Percentiles rank a stretch among this genome's conserved stretches.
phyloP scores from a whole-genome alignment of 2,113 vertebrate genomes.

The Platichthys stellatus region DNA sequence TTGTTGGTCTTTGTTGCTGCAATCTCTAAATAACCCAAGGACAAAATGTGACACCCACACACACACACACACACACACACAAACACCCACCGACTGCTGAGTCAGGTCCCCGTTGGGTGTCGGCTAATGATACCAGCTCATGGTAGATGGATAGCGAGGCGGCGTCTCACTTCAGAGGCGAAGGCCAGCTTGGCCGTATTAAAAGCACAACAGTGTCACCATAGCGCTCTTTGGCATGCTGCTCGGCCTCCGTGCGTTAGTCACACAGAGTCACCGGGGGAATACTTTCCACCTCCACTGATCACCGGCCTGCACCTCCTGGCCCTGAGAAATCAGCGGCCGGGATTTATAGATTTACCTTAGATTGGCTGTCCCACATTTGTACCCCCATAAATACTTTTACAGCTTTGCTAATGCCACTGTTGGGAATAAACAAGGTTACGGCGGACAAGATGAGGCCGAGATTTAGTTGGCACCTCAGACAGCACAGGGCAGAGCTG shows the following conservation, averaged over 20 bases:
- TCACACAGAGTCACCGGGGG: conserved; percentile 76
- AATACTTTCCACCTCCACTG: conserved; percentile 79
- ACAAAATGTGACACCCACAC: conserved; percentile 25
- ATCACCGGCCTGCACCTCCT: conserved; percentile 73
- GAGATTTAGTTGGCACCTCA: conserved; percentile 77
- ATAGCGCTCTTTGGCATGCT: conserved; percentile 79
- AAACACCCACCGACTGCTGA: conserved; percentile 54
- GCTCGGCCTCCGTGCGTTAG: conserved; percentile 66
- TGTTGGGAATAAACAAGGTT: conserved; percentile 86
- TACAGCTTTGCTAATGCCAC: conserved; percentile 83
- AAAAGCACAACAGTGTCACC: conserved; percentile 67
- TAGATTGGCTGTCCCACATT: conserved; percentile 80
- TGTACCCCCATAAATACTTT: conserved; percentile 84
- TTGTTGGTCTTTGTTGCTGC: conserved; percentile 7
- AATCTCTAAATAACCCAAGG: conserved; percentile 42
- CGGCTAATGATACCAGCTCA: conserved; percentile 73
- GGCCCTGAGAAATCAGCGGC: conserved; percentile 82
- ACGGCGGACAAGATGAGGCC: conserved; percentile 75
- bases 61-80: neutral
- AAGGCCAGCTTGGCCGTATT: conserved; percentile 74
- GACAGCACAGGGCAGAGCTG: conserved; percentile 65
- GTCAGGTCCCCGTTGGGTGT: conserved; percentile 70
- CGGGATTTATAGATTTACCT: conserved; percentile 85
- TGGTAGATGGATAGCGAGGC: conserved; percentile 70
- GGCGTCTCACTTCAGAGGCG: conserved; percentile 63